A percentile compares a stretch with the other conserved stretches of the same genome.
Conservation (phyloP, 2,797 vertebrate species). For the Rallus crepitans region DNA sequence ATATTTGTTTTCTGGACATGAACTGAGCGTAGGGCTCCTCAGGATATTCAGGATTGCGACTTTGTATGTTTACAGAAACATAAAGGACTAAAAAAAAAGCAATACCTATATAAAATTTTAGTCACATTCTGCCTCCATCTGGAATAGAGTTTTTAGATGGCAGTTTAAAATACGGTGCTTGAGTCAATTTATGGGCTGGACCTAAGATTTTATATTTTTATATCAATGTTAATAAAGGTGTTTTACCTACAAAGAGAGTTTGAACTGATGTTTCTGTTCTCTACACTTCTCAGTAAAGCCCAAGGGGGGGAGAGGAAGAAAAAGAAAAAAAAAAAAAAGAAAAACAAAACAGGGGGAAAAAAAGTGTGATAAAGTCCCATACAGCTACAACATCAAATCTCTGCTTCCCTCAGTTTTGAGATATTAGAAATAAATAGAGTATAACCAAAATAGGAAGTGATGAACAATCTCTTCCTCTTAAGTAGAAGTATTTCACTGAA, state of each 20-base stretch:
- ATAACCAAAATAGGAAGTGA: background rate
- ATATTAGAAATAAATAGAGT: background rate
- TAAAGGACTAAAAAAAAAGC: background rate
- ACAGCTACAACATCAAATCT: background rate
- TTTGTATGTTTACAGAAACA: background rate
- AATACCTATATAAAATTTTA: background rate
- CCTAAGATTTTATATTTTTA: background rate
- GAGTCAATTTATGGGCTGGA: background rate
- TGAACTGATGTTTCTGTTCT: background rate
- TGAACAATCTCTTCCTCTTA: background rate
- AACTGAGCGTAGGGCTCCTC: background rate
- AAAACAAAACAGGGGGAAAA: too few relatives aligned
- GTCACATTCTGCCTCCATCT: background rate
- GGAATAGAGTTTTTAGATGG: background rate
- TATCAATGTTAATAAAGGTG: background rate
- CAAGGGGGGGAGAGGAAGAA: accelerated
- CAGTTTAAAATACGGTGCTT: background rate
- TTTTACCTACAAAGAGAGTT: background rate
- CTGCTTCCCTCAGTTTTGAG: background rate
- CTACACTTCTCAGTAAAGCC: background rate
- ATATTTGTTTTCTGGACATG: background rate
- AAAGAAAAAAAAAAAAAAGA: too few relatives aligned
- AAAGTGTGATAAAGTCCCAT: background rate
- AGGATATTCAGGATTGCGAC: background rate
- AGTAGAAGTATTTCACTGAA: background rate